Conservation (phyloP, 2,797 vertebrate species). For the Mus spretus region DNA sequence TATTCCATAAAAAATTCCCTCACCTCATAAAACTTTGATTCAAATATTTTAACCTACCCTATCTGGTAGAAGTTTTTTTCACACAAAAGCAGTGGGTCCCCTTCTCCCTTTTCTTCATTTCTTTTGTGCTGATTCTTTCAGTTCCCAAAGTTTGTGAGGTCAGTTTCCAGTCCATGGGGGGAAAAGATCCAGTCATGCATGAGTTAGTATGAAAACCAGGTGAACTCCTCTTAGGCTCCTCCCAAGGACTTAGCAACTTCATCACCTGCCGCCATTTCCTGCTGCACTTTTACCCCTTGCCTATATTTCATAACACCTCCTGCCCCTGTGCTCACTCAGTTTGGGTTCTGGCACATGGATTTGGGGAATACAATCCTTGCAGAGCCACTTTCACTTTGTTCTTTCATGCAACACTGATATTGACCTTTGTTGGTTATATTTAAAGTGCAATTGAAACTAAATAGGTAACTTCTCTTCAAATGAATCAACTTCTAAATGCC, state of each 20-base stretch:
- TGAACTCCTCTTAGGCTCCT: no score
- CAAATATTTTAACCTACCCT: background rate
- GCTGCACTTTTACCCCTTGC: no score
- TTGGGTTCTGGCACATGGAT: background rate
- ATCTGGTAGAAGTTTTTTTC: background rate
- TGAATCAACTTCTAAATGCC: conserved; percentile 9
- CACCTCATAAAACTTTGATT: background rate
- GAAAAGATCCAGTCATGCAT: no score
- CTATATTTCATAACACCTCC: no score
- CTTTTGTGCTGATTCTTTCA: background rate
- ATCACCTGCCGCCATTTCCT: no score
- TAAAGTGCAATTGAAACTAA: conserved; percentile 30
- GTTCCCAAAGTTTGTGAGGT: background rate
- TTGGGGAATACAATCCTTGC: background rate
- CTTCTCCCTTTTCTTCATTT: no score
- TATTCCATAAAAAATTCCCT: background rate
- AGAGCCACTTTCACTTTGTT: background rate
- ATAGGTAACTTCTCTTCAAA: conserved; percentile 3
- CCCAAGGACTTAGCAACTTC: no score
- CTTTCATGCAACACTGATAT: background rate
- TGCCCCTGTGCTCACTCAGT: background rate
- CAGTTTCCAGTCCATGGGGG: background rate
- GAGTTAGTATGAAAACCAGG: background rate
- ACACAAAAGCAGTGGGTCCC: background rate
- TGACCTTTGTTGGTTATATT: background rate